These are phyloP conservation scores for Scartelaos histophorus DNA, from an alignment of 2,113 vertebrate species.

Conservation along the genomic window DNA sequence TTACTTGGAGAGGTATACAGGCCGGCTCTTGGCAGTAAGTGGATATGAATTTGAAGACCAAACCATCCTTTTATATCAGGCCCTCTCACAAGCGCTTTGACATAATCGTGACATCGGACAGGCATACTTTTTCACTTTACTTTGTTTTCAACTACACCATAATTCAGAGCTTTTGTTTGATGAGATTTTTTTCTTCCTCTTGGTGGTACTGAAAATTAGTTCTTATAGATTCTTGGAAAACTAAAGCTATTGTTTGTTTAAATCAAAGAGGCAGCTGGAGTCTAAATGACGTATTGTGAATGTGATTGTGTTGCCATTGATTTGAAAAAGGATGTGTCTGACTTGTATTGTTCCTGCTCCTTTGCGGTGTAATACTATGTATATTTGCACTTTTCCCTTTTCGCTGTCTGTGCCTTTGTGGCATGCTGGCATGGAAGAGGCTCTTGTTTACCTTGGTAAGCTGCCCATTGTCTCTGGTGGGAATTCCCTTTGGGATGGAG, in stretches of 20 bases:
- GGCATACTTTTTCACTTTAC: slow-evolving; percentile 39
- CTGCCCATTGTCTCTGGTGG: slow-evolving; percentile 71
- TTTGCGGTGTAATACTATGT: slow-evolving; percentile 36
- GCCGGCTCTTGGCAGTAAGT: slow-evolving; percentile 66
- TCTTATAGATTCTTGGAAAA: slow-evolving; percentile 60
- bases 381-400: slow-evolving; percentile 56
- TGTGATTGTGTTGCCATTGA: slow-evolving; percentile 68
- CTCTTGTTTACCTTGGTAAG: slow-evolving; percentile 77
- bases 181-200: slow-evolving; percentile 53
- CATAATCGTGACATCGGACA: slow-evolving; percentile 66
- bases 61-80: slow-evolving; percentile 72
- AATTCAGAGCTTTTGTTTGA: slow-evolving; percentile 66
- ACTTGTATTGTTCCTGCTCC: slow-evolving; percentile 45
- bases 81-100: slow-evolving; percentile 62
- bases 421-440: slow-evolving; percentile 60
- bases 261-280: slow-evolving; percentile 71
- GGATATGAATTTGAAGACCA: slow-evolving; percentile 72
- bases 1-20: slow-evolving; percentile 71
- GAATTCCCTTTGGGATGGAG: slow-evolving; percentile 69
- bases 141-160: slow-evolving; percentile 32
- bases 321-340: slow-evolving; percentile 60
- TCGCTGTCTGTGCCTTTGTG: slow-evolving; percentile 56
- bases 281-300: slow-evolving; percentile 70
- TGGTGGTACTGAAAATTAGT: slow-evolving; percentile 66
- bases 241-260: slow-evolving; percentile 69